Base-by-base conservation (phyloP, 2,113 vertebrate species). In the Heliornis fulica region DNA sequence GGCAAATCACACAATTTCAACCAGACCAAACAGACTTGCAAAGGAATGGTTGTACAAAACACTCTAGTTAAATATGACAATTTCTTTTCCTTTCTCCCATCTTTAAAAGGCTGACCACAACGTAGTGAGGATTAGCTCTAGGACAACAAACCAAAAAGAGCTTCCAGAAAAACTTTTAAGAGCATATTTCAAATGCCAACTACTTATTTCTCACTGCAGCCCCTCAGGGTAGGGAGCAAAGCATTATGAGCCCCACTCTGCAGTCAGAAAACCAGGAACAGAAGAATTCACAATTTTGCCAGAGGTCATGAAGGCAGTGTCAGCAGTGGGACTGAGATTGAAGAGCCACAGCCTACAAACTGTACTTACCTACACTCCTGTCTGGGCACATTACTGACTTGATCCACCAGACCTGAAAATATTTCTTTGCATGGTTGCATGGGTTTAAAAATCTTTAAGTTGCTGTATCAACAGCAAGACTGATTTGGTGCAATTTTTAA, bases 131-230 rank as follows among this genome's bases (percentile, higher is more conserved):
- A 94, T 84, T 77, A 90, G 23, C 71, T 81, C 46, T 32, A 75
- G 61, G 60, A 87, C 51, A 94, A 54, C 10, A 34, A 94, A 41
- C 53, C 81, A 75, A 87, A 85, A 94, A 88, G 64, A 91, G 71
- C 53, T 78, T 84, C 83, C 83, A 91, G 75, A 77, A 94, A 32
- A 56, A 81, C 19, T 94, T 84, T 41, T 53, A 94, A 94, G 53
- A 78, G 26, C 10, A 54, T 20, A 32, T 84, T 51, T 92, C 59
- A 63, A 92, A 92, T 7, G 6, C 19, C 41, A 90, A 54, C 48
- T 75, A 80, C 86, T 87, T 89, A 64, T 68, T 83, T 54, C 60
- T 68, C 72, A 64, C 5, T 13, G 84, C 32, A 89, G 61, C n/a
- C 36, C 41, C 87, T 69, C 34, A 48, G 38, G n/a, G 36, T 23